These are phyloP conservation scores for Ectemnius continuus DNA, from an alignment of 2,888 invertebrate genomes.

Conservation along the genomic window DNA sequence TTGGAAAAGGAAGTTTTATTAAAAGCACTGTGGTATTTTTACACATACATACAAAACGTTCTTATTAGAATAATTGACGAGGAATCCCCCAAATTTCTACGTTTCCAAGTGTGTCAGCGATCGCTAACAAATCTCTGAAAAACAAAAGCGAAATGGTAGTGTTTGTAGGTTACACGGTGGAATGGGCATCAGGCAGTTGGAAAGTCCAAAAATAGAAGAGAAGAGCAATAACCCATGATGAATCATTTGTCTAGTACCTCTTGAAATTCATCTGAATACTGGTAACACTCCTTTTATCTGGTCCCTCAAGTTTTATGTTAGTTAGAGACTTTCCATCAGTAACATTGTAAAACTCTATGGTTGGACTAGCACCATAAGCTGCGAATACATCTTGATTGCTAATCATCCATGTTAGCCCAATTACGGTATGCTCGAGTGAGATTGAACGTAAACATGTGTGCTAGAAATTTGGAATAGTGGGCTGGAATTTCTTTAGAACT, in stretches of 20 bases:
- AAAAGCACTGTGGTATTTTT: too few relatives aligned
- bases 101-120: constrained; percentile 69
- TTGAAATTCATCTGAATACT: constrained; percentile 71
- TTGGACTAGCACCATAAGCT: constrained; percentile 70
- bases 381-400: constrained; percentile 69
- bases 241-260: constrained; percentile 58
- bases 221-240: not conserved
- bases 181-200: too few relatives aligned
- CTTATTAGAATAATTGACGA: constrained; percentile 34
- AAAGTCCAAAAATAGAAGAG: not conserved
- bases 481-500: not conserved
- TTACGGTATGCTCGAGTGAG: constrained; percentile 67
- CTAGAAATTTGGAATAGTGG: constrained; percentile 51
- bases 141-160: not conserved
- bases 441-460: constrained; percentile 62
- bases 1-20: too few relatives aligned
- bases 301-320: constrained; percentile 65
- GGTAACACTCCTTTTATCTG: constrained; percentile 64
- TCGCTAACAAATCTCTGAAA: constrained; percentile 70
- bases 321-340: constrained; percentile 59
- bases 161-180: too few relatives aligned
- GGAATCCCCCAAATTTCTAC: constrained; percentile 74
- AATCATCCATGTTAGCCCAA: constrained; percentile 70
- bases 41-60: not conserved
- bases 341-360: constrained; percentile 69